Evolutionary conservation across 2,888 invertebrate species (phyloP).

Genomic region (Meliscaeva auricollis): DNA sequence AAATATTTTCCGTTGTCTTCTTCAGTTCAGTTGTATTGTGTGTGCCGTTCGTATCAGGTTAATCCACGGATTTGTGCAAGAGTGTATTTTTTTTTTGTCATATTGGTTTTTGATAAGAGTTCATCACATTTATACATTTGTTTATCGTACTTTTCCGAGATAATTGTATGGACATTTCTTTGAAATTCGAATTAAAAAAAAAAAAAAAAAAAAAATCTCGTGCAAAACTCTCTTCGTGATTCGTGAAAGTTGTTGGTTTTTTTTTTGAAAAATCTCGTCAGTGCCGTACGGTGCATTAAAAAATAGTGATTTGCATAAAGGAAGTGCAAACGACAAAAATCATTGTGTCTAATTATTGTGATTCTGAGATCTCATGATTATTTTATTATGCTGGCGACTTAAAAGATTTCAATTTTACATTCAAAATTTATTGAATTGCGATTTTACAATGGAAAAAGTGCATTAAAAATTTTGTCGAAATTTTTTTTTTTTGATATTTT

Average conservation of each 20-base stretch:
- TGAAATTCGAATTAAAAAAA: neutral
- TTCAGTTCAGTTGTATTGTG: slow-evolving; percentile 73
- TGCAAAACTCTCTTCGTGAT: neutral
- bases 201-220: neutral
- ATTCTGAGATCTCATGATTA: slow-evolving; percentile 30
- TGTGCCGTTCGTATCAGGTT: slow-evolving; percentile 63
- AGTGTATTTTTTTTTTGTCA: slow-evolving; percentile 30
- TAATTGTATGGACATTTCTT: neutral
- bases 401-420: slow-evolving; percentile 5
- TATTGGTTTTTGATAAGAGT: slow-evolving; percentile 57
- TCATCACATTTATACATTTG: slow-evolving; percentile 12
- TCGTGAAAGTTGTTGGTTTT: slow-evolving; percentile 15
- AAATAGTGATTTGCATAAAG: slow-evolving; percentile 40
- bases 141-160: neutral
- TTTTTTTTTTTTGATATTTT: slow-evolving; percentile 7
- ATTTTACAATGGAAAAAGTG: neutral
- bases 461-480: slow-evolving; percentile 1
- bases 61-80: slow-evolving; percentile 40
- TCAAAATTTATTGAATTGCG: neutral
- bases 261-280: slow-evolving; percentile 7
- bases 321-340: slow-evolving; percentile 40
- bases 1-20: slow-evolving; percentile 71
- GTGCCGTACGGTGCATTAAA: slow-evolving; percentile 40
- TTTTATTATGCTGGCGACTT: slow-evolving; percentile 34
- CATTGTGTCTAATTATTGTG: slow-evolving; percentile 57